Evolutionary conservation across 2,113 vertebrate genomes (phyloP).

Genomic region (Andinoacara biseriatus): DNA sequence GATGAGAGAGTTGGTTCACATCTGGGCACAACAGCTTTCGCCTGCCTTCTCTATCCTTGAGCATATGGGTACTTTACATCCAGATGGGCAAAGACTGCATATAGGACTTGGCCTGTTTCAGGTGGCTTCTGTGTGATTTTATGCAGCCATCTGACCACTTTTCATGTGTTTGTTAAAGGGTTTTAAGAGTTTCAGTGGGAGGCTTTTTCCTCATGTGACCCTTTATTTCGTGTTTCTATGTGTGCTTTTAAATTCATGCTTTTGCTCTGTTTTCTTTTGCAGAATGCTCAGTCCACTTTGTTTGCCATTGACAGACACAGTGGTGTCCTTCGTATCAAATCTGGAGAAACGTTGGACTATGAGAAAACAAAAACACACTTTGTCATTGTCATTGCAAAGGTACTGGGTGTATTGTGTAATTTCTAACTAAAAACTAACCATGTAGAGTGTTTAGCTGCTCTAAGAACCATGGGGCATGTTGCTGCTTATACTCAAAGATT

Average conservation of each 20-base stretch:
- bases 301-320: constrained; percentile 91
- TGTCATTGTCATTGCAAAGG: constrained; percentile 89
- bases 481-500: neutral
- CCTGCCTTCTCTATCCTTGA: constrained; percentile 42
- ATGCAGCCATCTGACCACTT: constrained; percentile 35
- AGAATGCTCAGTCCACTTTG: constrained; percentile 82
- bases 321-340: constrained; percentile 88
- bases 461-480: neutral
- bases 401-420: constrained; percentile 51
- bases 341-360: constrained; percentile 86
- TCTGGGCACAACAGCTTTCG: constrained; percentile 62
- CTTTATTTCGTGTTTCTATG: neutral
- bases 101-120: constrained; percentile 39
- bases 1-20: constrained; percentile 43
- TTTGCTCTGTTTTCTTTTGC: constrained; percentile 46
- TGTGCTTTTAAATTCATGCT: constrained; percentile 29
- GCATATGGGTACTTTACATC: constrained; percentile 53
- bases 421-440: neutral
- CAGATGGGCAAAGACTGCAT: constrained; percentile 44
- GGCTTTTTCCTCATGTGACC: constrained; percentile 32
- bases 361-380: constrained; percentile 90
- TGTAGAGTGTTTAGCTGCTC: neutral
- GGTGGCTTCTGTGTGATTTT: constrained; percentile 23
- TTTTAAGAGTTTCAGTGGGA: constrained; percentile 22
- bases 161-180: constrained; percentile 24